Percentiles rank a stretch among this genome's conserved stretches.
These are phyloP conservation scores for silkworm (Bombyx mori) DNA, from an alignment of 1,140 invertebrate species.

Conservation along the genomic window ASM3026992v2 NC_085107.1:390501-391000, in stretches of 20 bases:
- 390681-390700: constrained; percentile 38
- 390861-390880: too few relatives aligned
- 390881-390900: too few relatives aligned
- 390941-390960: neutral
- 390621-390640: too few relatives aligned
- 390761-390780: constrained; percentile 71
- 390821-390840: constrained; percentile 70
- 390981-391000: too few relatives aligned
- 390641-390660: too few relatives aligned
- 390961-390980: too few relatives aligned
- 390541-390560: too few relatives aligned
- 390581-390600: too few relatives aligned
- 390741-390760: constrained; percentile 68
- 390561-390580: too few relatives aligned
- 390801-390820: constrained; percentile 73
- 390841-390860: constrained; percentile 20
- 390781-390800: constrained; percentile 73
- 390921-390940: neutral
- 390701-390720: constrained; percentile 47
- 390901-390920: neutral
- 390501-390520: too few relatives aligned
- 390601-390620: too few relatives aligned
- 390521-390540: too few relatives aligned
- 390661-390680: neutral
- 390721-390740: constrained; percentile 57